Evolutionary conservation across 2,888 invertebrate species (phyloP), one percentile per base, ranked within the genome.

Genomic region (Fragum sueziense): DNA sequence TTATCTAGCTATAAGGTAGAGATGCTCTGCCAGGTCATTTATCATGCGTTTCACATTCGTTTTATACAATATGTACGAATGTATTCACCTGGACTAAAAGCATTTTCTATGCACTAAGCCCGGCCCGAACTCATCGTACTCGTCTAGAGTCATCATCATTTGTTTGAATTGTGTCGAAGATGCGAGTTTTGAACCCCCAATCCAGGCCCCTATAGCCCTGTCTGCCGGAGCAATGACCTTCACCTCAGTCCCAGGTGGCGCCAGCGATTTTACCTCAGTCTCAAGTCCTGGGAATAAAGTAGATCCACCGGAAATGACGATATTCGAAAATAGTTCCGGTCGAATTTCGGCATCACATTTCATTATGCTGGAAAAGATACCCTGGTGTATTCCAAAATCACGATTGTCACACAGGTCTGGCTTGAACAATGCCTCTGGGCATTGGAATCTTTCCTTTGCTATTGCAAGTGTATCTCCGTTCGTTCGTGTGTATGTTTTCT

Each of bases 41-140:
- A n/a, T n/a, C n/a, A n/a, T n/a, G n/a, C n/a, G n/a, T n/a, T n/a
- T n/a, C n/a, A n/a, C n/a, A n/a, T n/a, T n/a, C n/a, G n/a, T n/a
- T n/a, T n/a, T n/a, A n/a, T n/a, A n/a, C n/a, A n/a, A n/a, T n/a
- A n/a, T n/a, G n/a, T n/a, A n/a, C n/a, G n/a, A n/a, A n/a, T n/a
- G n/a, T n/a, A n/a, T n/a, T n/a, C n/a, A n/a, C n/a, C n/a, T n/a
- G n/a, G n/a, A n/a, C 47, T 57, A 57, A n/a, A 57, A 57, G 25
- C 97, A 98, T 95, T 97, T 98, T 95, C 97, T 96, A 96, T 98
- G 97, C 90, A 98, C 97, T 94, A 98, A 97, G 93, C 25, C 97
- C 86, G 97, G 97, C 92, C 98, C 98, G 91, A 97, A 97, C 94
- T 98, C 98, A 94, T 98, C 98, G 95, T 98, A 98, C 94, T 98